Evolutionary conservation across 2,113 vertebrate species (phyloP).

Genomic region (Desmodus rotundus): DNA sequence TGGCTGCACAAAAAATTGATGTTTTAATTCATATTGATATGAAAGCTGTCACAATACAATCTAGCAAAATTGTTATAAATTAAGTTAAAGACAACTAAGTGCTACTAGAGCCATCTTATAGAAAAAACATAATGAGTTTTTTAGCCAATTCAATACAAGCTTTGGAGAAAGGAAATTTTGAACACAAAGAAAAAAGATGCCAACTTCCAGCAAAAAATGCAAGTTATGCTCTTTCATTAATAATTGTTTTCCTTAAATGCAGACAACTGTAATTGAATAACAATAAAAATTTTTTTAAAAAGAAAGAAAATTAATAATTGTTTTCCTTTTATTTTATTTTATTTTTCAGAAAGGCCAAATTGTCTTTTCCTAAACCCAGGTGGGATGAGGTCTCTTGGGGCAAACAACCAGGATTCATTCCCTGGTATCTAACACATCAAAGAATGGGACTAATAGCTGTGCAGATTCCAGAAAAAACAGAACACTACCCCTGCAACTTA

Average conservation of each 20-base stretch:
- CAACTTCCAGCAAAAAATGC: neutral
- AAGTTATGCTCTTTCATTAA: neutral
- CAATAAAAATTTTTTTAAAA: no score
- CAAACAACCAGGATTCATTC: neutral
- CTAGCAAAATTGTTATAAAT: no score
- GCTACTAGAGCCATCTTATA: no score
- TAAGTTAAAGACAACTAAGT: no score
- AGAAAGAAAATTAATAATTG: neutral
- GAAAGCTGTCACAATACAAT: no score
- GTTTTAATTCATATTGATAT: no score
- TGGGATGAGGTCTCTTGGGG: neutral
- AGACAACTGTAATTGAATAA: no score
- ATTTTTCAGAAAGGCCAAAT: neutral
- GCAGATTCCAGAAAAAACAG: neutral
- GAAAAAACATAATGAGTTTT: no score
- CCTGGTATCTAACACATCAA: neutral
- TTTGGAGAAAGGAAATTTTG: slow-evolving; percentile 24
- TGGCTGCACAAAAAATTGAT: no score
- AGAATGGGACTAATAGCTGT: neutral
- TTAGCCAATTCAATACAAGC: neutral
- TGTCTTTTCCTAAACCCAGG: neutral
- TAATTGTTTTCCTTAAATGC: neutral
- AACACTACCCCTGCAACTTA: neutral
- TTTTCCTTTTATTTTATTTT: no score
- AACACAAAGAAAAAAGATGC: neutral